Base-by-base conservation (phyloP, 2,888 invertebrate genomes). In the Trichacis sp. region DNA sequence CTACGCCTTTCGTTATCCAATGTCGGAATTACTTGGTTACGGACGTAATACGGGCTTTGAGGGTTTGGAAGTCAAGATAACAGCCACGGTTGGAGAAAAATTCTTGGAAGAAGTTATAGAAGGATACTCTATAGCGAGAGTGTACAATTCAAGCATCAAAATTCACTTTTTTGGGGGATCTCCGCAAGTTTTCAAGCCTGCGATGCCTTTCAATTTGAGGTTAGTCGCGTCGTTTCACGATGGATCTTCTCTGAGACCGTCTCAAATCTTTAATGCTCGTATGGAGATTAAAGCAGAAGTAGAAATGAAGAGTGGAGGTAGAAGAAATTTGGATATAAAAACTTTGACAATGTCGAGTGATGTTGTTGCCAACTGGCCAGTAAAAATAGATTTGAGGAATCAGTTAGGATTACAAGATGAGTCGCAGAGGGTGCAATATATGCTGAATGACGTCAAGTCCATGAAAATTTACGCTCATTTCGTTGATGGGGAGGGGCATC, bases 181-280 rank as follows among this genome's bases (percentile, higher is more conserved):
- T 0, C 94, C 97, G 5, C 95, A 97, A 84, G 92, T 98, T 12
- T 97, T 97, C 85, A 98, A 97, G 83, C 97, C 98, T 0, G 89
- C 94, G 6, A 96, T 97, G 93, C 95, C 96, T 0, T 93, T 96
- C 76, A 92, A 91, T 2, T 73, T 85, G 1, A 84, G 94, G 90
- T 87, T 97, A 78, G 92, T 93, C 8, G 94, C 95, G 0, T 94
- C 95, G 1, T 95, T 94, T 85, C 94, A 95, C 82, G 97, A 98
- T 84, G 94, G 95, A 1, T 95, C 97, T 0, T 91, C 91, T 0
- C 85, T 96, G 17, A 87, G 91, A 17, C 73, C 82, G 1, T 87
- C 91, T 76, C 89, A 90, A 56, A 85, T 95, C 38, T 79, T 84
- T 0, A 87, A 88, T 48, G 90, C 93, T 45, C 82, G 88, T 1